Evolutionary conservation across 2,888 invertebrate species (phyloP).

Genomic region (Prosapia bicincta): DNA sequence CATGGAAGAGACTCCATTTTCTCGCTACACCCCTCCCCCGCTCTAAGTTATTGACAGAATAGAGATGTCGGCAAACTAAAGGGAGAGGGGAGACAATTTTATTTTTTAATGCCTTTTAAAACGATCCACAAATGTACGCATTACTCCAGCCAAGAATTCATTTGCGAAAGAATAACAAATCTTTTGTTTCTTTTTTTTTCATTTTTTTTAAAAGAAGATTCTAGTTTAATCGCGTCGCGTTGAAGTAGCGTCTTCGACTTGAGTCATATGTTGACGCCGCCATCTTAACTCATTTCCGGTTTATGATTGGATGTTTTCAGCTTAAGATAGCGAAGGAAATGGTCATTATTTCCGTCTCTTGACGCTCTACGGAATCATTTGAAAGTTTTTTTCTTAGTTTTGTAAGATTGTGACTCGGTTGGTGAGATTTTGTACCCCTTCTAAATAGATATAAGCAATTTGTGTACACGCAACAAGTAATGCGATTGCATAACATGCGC

Average conservation of each 20-base stretch:
- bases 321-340: conserved; percentile 29
- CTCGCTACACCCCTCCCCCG: conserved; percentile 4
- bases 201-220: not conserved
- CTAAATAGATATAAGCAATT: not conserved
- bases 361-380: not conserved
- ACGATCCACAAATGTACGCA: not conserved
- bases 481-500: not conserved
- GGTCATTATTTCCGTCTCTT: conserved; percentile 25
- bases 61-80: not conserved
- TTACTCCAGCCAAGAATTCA: not conserved
- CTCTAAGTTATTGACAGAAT: not conserved
- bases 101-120: not conserved
- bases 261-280: conserved; percentile 28
- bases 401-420: not conserved
- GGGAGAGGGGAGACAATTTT: not conserved
- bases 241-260: conserved; percentile 3
- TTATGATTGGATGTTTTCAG: conserved; percentile 28
- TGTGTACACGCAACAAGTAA: not conserved
- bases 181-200: not conserved
- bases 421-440: not conserved
- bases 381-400: not conserved
- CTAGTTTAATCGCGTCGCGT: too few relatives aligned
- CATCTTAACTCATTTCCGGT: conserved; percentile 29
- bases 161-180: not conserved
- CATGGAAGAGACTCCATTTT: conserved; percentile 2